Evolutionary conservation across 2,797 vertebrate genomes (phyloP).

Genomic region (Clarias platycephalus): DNA sequence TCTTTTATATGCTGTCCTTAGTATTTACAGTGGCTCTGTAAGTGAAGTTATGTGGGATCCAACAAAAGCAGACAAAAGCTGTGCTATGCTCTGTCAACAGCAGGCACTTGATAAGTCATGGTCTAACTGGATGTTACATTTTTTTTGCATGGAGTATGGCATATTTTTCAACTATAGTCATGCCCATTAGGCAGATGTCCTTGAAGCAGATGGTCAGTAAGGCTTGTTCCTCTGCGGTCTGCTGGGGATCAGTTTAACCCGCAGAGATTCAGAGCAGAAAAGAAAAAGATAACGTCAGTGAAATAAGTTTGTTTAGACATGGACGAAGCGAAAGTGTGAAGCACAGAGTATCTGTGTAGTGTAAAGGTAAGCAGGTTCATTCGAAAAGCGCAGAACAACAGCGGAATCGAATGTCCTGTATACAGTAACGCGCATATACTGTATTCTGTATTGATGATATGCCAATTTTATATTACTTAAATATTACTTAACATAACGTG

Average conservation of each 20-base stretch:
- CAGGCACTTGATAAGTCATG: constrained; percentile 30
- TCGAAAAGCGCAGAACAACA: background rate
- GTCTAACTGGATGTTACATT: constrained; percentile 18
- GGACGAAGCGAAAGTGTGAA: background rate
- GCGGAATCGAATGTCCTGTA: too few relatives aligned
- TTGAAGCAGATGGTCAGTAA: constrained; percentile 47
- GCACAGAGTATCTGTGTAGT: background rate
- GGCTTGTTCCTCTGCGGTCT: constrained; percentile 26
- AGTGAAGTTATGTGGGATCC: constrained; percentile 20
- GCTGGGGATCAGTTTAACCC: constrained; percentile 27
- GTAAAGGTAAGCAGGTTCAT: background rate
- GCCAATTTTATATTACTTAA: background rate
- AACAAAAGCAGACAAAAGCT: constrained; percentile 34
- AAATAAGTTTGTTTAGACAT: constrained; percentile 5
- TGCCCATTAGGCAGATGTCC: constrained; percentile 45
- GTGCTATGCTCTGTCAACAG: constrained; percentile 35
- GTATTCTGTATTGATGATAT: too few relatives aligned
- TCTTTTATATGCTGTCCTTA: constrained; percentile 8
- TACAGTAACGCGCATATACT: background rate
- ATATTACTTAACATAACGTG: background rate
- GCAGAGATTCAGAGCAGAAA: constrained; percentile 14
- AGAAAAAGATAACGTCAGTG: constrained; percentile 20
- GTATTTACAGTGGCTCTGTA: constrained; percentile 18
- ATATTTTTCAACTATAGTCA: constrained; percentile 30
- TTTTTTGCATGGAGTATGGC: constrained; percentile 9